Percentiles rank a stretch among this genome's conserved stretches.
Conservation (phyloP, 2,113 vertebrate genomes). For the Rhinopomastus cyanomelas region DNA sequence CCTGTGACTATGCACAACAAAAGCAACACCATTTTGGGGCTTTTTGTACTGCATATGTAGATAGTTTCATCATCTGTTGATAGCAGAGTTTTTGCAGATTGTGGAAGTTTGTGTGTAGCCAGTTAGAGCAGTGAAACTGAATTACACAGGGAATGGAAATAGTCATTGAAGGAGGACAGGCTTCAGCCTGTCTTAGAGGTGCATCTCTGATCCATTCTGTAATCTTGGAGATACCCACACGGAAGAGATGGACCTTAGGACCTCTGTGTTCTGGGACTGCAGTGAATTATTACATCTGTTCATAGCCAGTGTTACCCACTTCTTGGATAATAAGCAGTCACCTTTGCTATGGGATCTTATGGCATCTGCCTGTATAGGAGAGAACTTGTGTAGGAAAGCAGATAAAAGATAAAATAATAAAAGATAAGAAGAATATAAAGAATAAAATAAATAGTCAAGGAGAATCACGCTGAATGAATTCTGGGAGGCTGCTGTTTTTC, state of each 20-base stretch:
- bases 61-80: not conserved
- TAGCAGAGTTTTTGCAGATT: not conserved
- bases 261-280: not conserved
- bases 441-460: too few species aligned
- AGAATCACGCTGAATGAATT: slow-evolving; percentile 12
- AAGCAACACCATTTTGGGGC: not conserved
- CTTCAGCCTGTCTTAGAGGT: not conserved
- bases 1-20: not conserved
- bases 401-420: too few species aligned
- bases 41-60: not conserved
- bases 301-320: not conserved
- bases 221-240: not conserved
- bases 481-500: slow-evolving; percentile 55
- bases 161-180: not conserved
- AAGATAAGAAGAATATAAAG: too few species aligned
- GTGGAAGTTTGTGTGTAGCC: not conserved
- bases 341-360: not conserved
- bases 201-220: not conserved
- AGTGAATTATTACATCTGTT: not conserved
- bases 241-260: not conserved
- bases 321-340: not conserved
- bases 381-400: too few species aligned
- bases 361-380: not conserved
- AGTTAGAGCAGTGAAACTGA: not conserved
- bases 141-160: not conserved